These are phyloP conservation scores for Osmerus eperlanus DNA, from an alignment of 2,113 vertebrate species.

Conservation along the genomic window DNA sequence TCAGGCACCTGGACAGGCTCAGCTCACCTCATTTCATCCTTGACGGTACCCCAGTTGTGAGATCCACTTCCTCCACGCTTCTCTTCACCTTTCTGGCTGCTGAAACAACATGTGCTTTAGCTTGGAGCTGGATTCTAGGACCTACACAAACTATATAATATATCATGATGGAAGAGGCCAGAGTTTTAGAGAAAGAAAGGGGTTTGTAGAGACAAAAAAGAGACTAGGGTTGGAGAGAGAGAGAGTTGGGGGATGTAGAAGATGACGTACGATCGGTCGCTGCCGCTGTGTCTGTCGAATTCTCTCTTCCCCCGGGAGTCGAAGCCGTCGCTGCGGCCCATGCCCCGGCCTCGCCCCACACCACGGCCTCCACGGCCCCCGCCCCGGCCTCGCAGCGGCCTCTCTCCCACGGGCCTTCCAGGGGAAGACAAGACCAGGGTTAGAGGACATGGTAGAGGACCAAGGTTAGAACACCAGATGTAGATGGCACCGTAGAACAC, in stretches of 20 bases:
- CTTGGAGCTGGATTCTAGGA: slow-evolving; percentile 10
- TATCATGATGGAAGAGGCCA: too few species aligned
- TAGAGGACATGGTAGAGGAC: too few species aligned
- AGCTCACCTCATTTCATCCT: slow-evolving; percentile 92
- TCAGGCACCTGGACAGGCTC: not conserved
- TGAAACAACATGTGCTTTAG: slow-evolving; percentile 80
- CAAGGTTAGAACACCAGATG: too few species aligned
- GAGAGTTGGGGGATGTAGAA: not conserved
- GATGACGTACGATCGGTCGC: slow-evolving; percentile 91
- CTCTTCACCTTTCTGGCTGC: slow-evolving; percentile 95
- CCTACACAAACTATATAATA: not conserved
- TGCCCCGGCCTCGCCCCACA: slow-evolving; percentile 83
- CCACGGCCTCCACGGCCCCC: slow-evolving; percentile 54
- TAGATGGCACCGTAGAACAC: not conserved
- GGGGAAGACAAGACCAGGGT: too few species aligned
- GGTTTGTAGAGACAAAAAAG: too few species aligned
- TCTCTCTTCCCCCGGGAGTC: slow-evolving; percentile 96
- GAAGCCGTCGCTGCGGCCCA: slow-evolving; percentile 92
- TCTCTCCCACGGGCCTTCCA: slow-evolving; percentile 81
- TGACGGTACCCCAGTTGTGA: slow-evolving; percentile 99
- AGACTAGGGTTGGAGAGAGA: too few species aligned
- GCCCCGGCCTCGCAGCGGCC: slow-evolving; percentile 80
- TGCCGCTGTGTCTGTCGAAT: slow-evolving; percentile 97
- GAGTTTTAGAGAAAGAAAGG: too few species aligned
- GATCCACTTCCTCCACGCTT: slow-evolving; percentile 96